Evolutionary conservation across 2,797 vertebrate species (phyloP).

Genomic region (Bradypodion ventrale): DNA sequence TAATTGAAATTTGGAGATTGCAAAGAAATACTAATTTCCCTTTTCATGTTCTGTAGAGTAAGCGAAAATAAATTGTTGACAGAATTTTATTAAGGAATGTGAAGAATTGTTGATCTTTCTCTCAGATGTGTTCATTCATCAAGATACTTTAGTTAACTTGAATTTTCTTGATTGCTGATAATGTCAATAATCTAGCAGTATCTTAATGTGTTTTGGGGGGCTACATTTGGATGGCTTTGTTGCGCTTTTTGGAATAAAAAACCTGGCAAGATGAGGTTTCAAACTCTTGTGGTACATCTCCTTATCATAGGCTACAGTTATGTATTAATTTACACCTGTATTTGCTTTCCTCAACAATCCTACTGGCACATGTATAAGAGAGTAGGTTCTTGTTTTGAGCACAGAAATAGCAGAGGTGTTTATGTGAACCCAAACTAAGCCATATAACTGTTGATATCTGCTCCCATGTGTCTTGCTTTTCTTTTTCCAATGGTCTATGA

Average conservation of each 20-base stretch:
- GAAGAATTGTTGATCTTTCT: background rate
- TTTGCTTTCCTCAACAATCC: background rate
- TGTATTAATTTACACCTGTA: background rate
- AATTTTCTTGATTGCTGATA: constrained; percentile 23
- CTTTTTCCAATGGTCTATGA: background rate
- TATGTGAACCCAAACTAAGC: background rate
- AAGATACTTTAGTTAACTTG: constrained; percentile 26
- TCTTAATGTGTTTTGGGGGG: constrained; percentile 21
- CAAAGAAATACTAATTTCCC: constrained; percentile 22
- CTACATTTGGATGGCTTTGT: background rate
- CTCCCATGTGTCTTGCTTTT: background rate
- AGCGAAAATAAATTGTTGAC: background rate
- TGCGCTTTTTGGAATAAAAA: background rate
- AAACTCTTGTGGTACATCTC: background rate
- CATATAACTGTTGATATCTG: background rate
- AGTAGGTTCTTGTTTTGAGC: background rate
- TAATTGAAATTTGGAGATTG: constrained; percentile 31
- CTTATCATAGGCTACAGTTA: background rate
- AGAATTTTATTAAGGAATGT: background rate
- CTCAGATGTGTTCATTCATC: background rate
- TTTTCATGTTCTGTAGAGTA: constrained; percentile 26
- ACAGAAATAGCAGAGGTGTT: background rate
- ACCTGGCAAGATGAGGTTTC: background rate
- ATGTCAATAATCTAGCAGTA: constrained; percentile 6
- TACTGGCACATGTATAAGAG: background rate